phyloP scores from a whole-genome alignment of 2,888 invertebrate genomes.

The Doris montereyensis region DNA sequence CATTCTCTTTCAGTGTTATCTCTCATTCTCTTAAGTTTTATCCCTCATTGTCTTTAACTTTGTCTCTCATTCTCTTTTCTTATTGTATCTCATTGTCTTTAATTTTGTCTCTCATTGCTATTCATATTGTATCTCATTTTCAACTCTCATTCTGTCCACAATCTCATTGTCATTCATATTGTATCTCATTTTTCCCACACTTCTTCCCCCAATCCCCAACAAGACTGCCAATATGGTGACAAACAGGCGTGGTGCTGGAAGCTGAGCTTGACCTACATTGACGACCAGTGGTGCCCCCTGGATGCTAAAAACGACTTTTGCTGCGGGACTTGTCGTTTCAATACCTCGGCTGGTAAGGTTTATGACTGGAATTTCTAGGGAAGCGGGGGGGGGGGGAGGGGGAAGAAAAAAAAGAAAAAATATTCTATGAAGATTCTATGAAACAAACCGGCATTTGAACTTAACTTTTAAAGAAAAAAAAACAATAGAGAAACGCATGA shows the following conservation, averaged over 20 bases:
- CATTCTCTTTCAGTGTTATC: too few species aligned
- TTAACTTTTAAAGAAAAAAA: too few species aligned
- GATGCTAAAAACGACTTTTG: constrained; percentile 33
- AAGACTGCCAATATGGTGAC: constrained; percentile 35
- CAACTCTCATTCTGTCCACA: too few species aligned
- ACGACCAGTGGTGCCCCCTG: constrained; percentile 39
- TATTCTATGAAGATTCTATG: too few species aligned
- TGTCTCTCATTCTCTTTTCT: too few species aligned
- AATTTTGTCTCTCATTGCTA: too few species aligned
- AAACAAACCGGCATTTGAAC: too few species aligned
- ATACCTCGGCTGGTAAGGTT: constrained; percentile 30
- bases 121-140: too few species aligned
- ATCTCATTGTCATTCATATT: neutral
- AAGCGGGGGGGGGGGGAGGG: neutral
- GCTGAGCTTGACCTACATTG: constrained; percentile 27
- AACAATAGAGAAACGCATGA: too few species aligned
- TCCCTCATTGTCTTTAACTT: too few species aligned
- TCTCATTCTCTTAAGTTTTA: too few species aligned
- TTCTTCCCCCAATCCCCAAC: neutral
- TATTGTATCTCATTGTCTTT: too few species aligned
- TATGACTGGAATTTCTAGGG: neutral
- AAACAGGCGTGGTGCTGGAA: constrained; percentile 37
- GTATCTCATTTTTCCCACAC: neutral
- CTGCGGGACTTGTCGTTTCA: constrained; percentile 36
- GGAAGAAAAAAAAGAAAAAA: neutral